These are phyloP conservation scores for Omphaloscelis lunosa DNA, from an alignment of 2,888 invertebrate species.

Conservation along the genomic window DNA sequence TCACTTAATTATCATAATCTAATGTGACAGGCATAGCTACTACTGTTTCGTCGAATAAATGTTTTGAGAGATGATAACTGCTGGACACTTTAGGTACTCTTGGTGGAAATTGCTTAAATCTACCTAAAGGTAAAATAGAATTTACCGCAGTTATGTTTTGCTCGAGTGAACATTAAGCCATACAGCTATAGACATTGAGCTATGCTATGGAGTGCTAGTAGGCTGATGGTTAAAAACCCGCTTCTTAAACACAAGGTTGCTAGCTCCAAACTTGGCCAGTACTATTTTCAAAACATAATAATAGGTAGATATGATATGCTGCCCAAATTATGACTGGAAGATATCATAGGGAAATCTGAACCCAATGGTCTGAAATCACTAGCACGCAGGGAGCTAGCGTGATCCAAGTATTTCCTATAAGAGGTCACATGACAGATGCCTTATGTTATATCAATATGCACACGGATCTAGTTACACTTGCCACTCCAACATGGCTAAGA, in stretches of 20 bases:
- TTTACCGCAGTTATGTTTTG: slow-evolving; percentile 7
- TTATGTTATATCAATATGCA: neutral
- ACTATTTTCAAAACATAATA: neutral
- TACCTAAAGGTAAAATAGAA: neutral
- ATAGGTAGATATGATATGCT: neutral
- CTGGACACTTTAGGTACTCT: neutral
- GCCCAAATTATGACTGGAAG: neutral
- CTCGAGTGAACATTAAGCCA: slow-evolving; percentile 2
- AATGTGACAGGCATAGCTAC: slow-evolving; percentile 51
- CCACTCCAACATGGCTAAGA: neutral
- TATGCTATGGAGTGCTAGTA: neutral
- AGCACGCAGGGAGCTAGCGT: neutral
- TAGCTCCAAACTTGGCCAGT: neutral
- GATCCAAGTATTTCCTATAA: neutral
- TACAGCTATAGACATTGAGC: neutral
- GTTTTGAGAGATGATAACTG: neutral
- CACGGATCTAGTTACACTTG: slow-evolving; percentile 1
- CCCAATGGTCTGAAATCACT: neutral
- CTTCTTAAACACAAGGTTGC: neutral
- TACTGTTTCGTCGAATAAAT: slow-evolving; percentile 38
- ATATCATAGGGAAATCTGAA: neutral
- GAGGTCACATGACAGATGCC: neutral
- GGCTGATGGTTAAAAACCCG: neutral
- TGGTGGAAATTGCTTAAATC: neutral
- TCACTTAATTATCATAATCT: slow-evolving; percentile 64